Conservation (phyloP, 1,140 invertebrate genomes). For the Drosophila pseudoananassae region DNA sequence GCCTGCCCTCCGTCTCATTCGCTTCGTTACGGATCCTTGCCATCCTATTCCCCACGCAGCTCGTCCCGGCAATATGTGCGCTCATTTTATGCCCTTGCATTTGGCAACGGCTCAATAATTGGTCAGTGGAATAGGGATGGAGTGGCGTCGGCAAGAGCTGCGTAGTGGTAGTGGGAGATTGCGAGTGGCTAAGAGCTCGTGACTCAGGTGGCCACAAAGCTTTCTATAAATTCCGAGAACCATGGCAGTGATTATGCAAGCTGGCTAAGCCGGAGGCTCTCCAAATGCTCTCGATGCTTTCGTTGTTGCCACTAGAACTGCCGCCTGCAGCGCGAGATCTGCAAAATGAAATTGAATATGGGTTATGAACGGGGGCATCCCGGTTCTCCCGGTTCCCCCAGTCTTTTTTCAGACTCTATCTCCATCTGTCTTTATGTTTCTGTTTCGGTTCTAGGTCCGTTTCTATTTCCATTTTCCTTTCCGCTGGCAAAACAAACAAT, state of each 20-base stretch:
- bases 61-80: constrained; percentile 64
- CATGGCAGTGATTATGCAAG: constrained; percentile 76
- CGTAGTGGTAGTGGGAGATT: neutral
- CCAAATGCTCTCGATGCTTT: constrained; percentile 12
- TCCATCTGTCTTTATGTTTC: neutral
- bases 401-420: neutral
- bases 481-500: constrained; percentile 50
- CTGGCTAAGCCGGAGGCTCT: constrained; percentile 30
- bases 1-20: constrained; percentile 14
- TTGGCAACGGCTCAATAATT: constrained; percentile 79
- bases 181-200: constrained; percentile 5
- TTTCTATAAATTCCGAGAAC: constrained; percentile 74
- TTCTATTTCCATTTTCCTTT: constrained; percentile 36
- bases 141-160: neutral
- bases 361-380: constrained; percentile 53
- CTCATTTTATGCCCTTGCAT: constrained; percentile 70
- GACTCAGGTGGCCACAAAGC: constrained; percentile 74
- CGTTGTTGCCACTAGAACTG: constrained; percentile 2
- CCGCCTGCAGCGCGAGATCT: constrained; percentile 48
- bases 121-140: constrained; percentile 32
- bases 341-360: constrained; percentile 75
- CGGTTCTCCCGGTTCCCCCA: neutral
- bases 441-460: neutral
- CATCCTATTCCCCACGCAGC: constrained; percentile 37
- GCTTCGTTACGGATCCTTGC: constrained; percentile 13